Base-by-base conservation (phyloP, 2,888 invertebrate species). In the Melanostoma scalare region DNA sequence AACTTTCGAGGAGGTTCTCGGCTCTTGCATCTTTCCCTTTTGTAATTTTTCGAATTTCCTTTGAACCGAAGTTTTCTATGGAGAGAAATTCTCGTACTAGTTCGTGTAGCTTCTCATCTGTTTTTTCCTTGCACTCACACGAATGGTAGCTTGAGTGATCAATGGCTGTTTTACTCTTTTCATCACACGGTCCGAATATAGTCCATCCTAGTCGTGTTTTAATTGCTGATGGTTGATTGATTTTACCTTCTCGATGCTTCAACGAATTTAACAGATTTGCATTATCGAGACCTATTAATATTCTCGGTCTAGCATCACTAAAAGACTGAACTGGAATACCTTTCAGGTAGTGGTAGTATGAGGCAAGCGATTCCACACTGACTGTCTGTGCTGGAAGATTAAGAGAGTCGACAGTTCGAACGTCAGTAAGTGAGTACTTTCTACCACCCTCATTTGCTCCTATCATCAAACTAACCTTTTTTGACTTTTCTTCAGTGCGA, bases 241-340 rank as follows among this genome's bases (percentile, higher is more conserved):
- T n/a, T 3, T 42, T 42, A 4, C 52, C 52, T 52, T 52, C 52
- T 30, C 8, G 2, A 31, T 6, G 3, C 33, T 52, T 52, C 3
- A 52, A 20, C 56, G 74, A 52, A 61, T 38, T 61, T 56, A 33
- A 20, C 44, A 56, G 40, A 31, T 31, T 46, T 2, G 9, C 10
- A 8, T 61, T 44, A 35, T 61, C 46, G 4, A 76, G 35, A 6
- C 55, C 77, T 1, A 77, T 71, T 8, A 69, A 44, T 6, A 77
- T 60, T 6, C 61, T 46, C 9, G 77, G 63, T 5, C 30, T 35
- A 5, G 60, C 55, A 2, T 79, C 36, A 6, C 33, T 9, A 33
- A 68, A 73, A 61, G 61, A 55, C 1, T 53, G 3, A 30, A 73
- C 20, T 6, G 79, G 73, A 46, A 68, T 44, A 35, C 46, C 10